Evolutionary conservation across 2,888 invertebrate genomes (phyloP).

Genomic region (Stenodema calcarata): DNA sequence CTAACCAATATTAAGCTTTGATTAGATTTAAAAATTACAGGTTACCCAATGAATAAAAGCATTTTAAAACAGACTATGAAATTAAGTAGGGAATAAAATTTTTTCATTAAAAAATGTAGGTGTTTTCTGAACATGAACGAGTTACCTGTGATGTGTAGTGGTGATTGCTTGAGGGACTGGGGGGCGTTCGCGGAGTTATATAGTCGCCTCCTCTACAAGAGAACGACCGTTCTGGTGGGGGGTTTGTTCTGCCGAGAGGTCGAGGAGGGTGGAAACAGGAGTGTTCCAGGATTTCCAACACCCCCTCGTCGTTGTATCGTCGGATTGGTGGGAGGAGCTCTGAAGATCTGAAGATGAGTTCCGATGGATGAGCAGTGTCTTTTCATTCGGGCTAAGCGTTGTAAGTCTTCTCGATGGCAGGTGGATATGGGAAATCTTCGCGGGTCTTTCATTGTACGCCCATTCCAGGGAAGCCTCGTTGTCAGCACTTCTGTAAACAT

Average conservation of each 20-base stretch:
- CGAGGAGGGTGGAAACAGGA: not conserved
- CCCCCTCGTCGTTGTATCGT: not conserved
- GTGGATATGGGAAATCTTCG: too few relatives aligned
- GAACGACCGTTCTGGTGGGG: not conserved
- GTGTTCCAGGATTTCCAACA: not conserved
- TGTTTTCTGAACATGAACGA: not conserved
- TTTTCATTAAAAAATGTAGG: not conserved
- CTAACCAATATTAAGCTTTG: too few relatives aligned
- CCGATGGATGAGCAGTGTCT: not conserved
- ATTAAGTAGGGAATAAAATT: too few relatives aligned
- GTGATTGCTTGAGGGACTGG: slow-evolving; percentile 22
- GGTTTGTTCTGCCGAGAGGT: not conserved
- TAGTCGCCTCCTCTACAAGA: slow-evolving; percentile 23
- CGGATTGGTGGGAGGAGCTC: not conserved
- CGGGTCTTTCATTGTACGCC: too few relatives aligned
- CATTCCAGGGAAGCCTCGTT: too few relatives aligned
- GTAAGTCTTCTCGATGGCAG: not conserved
- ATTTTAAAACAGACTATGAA: too few relatives aligned
- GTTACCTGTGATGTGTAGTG: slow-evolving; percentile 19
- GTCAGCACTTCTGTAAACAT: too few relatives aligned
- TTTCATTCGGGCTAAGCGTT: not conserved
- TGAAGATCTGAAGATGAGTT: not conserved
- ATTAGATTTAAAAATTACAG: too few relatives aligned
- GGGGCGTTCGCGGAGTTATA: slow-evolving; percentile 31
- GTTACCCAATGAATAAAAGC: too few relatives aligned